Percentiles rank a stretch among this genome's conserved stretches.
Evolutionary conservation across 64 coral and sea anemone genomes (phyloP).

Genomic region (Pocillopora damicornis): DNA sequence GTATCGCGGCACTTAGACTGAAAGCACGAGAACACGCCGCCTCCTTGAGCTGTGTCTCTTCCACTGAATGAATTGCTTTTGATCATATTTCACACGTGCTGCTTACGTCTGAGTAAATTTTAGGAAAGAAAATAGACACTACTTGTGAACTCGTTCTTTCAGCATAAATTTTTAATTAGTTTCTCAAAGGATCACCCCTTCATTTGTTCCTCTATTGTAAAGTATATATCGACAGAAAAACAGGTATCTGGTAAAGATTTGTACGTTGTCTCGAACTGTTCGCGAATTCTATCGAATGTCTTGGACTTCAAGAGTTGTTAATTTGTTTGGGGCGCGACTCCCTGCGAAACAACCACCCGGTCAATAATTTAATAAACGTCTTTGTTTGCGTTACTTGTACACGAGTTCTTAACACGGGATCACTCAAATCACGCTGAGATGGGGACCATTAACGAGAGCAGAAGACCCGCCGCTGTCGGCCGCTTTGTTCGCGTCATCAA

Average conservation of each 20-base stretch:
- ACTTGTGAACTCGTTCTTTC: not conserved
- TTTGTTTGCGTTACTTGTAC: slow-evolving; percentile 79
- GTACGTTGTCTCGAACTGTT: slow-evolving; percentile 11
- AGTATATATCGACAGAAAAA: not conserved
- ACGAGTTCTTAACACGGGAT: slow-evolving; percentile 66
- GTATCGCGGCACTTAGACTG: slow-evolving; percentile 74
- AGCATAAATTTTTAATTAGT: slow-evolving; percentile 39
- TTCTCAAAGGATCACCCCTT: slow-evolving; percentile 20
- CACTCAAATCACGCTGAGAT: slow-evolving; percentile 21
- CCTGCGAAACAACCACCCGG: slow-evolving; percentile 48
- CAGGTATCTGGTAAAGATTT: not conserved
- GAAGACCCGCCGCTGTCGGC: slow-evolving; percentile 43
- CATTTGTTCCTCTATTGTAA: not conserved
- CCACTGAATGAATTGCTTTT: not conserved
- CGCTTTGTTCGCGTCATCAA: slow-evolving; percentile 64
- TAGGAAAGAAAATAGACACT: not conserved
- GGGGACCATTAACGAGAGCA: not conserved
- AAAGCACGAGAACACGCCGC: slow-evolving; percentile 77
- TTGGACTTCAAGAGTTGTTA: slow-evolving; percentile 29
- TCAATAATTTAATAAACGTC: slow-evolving; percentile 89
- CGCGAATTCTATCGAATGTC: slow-evolving; percentile 8
- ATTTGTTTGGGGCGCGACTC: slow-evolving; percentile 52
- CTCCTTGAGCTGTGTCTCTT: slow-evolving; percentile 19
- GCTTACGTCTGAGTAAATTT: not conserved
- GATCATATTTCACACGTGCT: not conserved